These are phyloP conservation scores for Chionodraco myersi DNA, from an alignment of 2,113 vertebrate species.

Conservation along the genomic window DNA sequence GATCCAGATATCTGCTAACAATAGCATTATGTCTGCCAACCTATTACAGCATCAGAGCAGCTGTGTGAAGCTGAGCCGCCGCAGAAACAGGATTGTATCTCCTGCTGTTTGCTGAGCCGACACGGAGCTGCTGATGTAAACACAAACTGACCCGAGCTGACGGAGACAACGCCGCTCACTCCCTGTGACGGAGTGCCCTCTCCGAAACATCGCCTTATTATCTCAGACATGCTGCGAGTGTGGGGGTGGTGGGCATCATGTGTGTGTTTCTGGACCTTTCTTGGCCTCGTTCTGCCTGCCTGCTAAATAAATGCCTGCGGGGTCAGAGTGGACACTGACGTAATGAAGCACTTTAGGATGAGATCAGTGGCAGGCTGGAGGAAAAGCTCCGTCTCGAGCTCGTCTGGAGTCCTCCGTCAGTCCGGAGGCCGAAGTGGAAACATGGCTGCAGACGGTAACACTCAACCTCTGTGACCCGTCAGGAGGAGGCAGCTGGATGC, in stretches of 20 bases:
- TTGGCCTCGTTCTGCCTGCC: constrained; percentile 19
- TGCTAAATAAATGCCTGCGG: too few relatives aligned
- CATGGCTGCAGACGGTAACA: constrained; percentile 4
- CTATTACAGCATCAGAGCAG: constrained; percentile 4
- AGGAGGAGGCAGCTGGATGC: background rate
- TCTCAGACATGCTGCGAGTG: background rate
- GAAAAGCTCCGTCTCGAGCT: background rate
- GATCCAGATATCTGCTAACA: background rate
- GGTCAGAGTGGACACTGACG: constrained; percentile 41
- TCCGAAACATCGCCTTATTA: constrained; percentile 10
- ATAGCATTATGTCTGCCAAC: background rate
- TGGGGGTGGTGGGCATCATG: background rate
- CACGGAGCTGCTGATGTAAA: constrained; percentile 31
- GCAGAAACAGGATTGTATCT: constrained; percentile 8
- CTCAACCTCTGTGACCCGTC: background rate
- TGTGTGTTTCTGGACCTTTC: constrained; percentile 25
- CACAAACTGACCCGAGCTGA: constrained; percentile 34
- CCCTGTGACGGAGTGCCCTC: background rate
- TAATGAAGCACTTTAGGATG: constrained; percentile 68
- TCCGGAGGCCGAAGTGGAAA: constrained; percentile 13
- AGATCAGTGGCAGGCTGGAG: constrained; percentile 33
- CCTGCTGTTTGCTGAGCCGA: constrained; percentile 37
- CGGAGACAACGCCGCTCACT: background rate
- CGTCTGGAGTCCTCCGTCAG: constrained; percentile 30
- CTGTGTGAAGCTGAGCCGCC: background rate